Percentiles rank a stretch among this genome's conserved stretches.
phyloP scores from a whole-genome alignment of 2,888 invertebrate species.

The Gisinianus flammeolus region DNA sequence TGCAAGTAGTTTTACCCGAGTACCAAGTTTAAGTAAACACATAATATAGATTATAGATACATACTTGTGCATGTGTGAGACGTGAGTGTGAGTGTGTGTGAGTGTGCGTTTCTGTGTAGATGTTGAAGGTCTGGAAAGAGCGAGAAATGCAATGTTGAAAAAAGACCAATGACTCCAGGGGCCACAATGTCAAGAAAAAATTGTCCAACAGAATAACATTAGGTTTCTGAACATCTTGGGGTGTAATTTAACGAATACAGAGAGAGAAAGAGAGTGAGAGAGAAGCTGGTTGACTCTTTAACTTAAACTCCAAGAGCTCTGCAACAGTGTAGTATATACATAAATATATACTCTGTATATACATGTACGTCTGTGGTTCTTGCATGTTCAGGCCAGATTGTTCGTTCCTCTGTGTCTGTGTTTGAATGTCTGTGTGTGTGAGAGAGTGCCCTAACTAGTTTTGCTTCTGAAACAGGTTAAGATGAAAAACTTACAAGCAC shows the following conservation, averaged over 20 bases:
- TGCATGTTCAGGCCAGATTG: constrained; percentile 18
- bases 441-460: constrained; percentile 43
- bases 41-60: constrained; percentile 16
- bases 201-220: constrained; percentile 36
- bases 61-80: neutral
- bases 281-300: constrained; percentile 10
- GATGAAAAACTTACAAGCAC: constrained; percentile 31
- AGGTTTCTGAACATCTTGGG: constrained; percentile 15
- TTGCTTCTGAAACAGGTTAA: constrained; percentile 46
- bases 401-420: neutral
- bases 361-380: neutral
- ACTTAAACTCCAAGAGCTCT: neutral
- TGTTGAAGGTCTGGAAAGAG: constrained; percentile 14
- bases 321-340: neutral
- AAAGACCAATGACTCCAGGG: constrained; percentile 44
- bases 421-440: neutral
- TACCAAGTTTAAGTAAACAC: constrained; percentile 12
- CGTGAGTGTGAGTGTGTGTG: neutral
- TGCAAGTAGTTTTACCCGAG: neutral
- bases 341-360: neutral
- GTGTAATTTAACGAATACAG: constrained; percentile 3
- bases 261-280: constrained; percentile 16
- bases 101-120: neutral
- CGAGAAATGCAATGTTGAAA: constrained; percentile 21
- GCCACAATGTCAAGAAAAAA: constrained; percentile 31